Evolutionary conservation across 1,140 invertebrate species (phyloP).

Genomic region (Zaprionus ghesquierei): DNA sequence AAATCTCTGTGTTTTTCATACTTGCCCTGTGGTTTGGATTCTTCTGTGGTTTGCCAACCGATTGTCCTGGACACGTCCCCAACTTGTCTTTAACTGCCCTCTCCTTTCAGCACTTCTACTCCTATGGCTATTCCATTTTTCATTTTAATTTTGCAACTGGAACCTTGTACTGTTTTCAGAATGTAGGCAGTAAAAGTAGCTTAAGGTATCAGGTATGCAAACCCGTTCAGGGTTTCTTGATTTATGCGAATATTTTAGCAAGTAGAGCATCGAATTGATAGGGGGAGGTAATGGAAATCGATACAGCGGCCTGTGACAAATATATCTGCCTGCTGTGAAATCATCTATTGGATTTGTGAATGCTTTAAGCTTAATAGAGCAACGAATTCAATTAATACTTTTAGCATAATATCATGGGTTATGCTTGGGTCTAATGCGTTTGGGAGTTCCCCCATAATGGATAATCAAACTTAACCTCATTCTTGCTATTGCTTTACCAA

Average conservation of each 20-base stretch:
- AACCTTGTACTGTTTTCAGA: not conserved
- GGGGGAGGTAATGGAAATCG: not conserved
- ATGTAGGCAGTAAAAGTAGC: not conserved
- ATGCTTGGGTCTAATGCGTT: too few relatives aligned
- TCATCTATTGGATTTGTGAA: not conserved
- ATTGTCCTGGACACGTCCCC: not conserved
- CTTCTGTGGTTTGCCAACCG: slow-evolving; percentile 1
- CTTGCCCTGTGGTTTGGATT: slow-evolving; percentile 4
- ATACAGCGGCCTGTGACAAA: not conserved
- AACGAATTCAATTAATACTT: not conserved
- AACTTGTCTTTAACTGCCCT: not conserved
- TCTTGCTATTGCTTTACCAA: not conserved
- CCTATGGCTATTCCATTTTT: not conserved
- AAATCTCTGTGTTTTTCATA: slow-evolving; percentile 17
- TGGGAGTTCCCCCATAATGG: too few relatives aligned
- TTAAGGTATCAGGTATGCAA: not conserved
- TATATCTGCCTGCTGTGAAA: not conserved
- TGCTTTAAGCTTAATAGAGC: not conserved
- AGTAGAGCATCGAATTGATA: not conserved
- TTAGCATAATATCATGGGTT: not conserved
- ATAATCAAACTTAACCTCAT: not conserved
- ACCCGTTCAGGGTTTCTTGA: not conserved
- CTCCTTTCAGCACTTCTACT: too few relatives aligned
- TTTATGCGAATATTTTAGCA: not conserved
- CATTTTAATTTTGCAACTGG: not conserved